phyloP scores from a whole-genome alignment of 53 echinoderm and acorn worm species.

The Zoroaster sp. region DNA sequence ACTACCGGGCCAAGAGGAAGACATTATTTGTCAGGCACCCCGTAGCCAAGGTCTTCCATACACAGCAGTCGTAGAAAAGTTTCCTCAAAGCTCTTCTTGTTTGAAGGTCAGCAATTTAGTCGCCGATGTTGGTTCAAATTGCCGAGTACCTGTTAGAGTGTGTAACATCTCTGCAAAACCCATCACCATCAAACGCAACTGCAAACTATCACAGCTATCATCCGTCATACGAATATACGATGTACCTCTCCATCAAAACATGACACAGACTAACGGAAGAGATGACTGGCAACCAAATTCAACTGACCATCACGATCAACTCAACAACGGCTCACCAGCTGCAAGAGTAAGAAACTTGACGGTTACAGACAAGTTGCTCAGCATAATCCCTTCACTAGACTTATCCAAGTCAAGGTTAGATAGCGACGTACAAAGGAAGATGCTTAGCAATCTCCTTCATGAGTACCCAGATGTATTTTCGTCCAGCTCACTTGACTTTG shows the following conservation, averaged over 20 bases:
- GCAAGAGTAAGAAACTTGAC: no score
- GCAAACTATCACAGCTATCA: background rate
- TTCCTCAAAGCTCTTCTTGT: background rate
- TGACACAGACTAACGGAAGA: background rate
- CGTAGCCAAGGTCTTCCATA: background rate
- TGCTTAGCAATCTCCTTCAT: background rate
- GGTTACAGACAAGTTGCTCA: background rate
- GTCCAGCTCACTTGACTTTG: background rate
- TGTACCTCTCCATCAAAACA: background rate
- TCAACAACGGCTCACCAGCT: background rate
- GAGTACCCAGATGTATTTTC: slow-evolving; percentile 12
- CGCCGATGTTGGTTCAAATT: background rate
- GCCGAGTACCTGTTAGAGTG: background rate
- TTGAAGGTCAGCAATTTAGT: background rate
- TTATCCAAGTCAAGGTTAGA: background rate
- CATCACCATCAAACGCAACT: background rate
- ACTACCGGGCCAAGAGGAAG: slow-evolving; percentile 14
- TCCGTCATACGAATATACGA: background rate
- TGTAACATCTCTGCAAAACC: background rate
- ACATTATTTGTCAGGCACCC: background rate
- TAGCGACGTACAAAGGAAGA: background rate
- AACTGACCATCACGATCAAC: background rate
- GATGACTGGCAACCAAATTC: no score
- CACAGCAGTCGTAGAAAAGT: background rate
- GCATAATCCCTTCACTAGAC: no score